Conservation (phyloP, 1,140 invertebrate genomes). For the Drosophila mayri region DNA sequence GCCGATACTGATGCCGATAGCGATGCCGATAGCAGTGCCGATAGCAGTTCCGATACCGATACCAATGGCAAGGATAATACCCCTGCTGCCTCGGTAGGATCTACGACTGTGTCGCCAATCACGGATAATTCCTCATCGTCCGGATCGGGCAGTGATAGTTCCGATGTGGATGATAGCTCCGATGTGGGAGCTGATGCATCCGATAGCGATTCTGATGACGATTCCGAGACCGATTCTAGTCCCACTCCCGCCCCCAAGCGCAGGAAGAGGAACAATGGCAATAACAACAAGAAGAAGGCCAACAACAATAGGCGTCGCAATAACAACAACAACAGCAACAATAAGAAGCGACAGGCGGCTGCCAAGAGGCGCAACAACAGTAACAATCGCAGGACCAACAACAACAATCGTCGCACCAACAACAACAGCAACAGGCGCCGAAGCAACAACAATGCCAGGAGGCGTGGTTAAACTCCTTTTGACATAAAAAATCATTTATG, state of each 20-base stretch:
- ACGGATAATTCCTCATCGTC: neutral
- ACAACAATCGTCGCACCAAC: conserved; percentile 21
- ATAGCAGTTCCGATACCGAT: neutral
- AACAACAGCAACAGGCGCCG: conserved; percentile 25
- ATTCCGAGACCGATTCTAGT: neutral
- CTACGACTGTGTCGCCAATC: neutral
- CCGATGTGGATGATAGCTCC: conserved; percentile 2
- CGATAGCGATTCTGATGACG: neutral
- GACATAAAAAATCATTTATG: neutral
- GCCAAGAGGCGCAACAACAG: conserved; percentile 10
- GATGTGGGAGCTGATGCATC: neutral
- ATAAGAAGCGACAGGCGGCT: conserved; percentile 14
- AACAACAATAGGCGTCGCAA: conserved; percentile 8
- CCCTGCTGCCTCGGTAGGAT: neutral
- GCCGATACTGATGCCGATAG: conserved; percentile 14
- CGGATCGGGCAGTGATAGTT: neutral
- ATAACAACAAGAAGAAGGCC: conserved; percentile 23
- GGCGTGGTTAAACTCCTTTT: conserved; percentile 34
- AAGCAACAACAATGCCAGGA: conserved; percentile 24
- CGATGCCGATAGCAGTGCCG: neutral
- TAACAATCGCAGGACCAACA: conserved; percentile 9
- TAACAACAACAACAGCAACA: conserved; percentile 15
- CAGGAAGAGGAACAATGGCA: neutral
- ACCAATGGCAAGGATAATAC: neutral
- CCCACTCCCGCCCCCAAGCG: neutral